Evolutionary conservation across 37 sponge, comb jelly and placozoan species (phyloP).

Genomic region (Cladorhizidae sp.): DNA sequence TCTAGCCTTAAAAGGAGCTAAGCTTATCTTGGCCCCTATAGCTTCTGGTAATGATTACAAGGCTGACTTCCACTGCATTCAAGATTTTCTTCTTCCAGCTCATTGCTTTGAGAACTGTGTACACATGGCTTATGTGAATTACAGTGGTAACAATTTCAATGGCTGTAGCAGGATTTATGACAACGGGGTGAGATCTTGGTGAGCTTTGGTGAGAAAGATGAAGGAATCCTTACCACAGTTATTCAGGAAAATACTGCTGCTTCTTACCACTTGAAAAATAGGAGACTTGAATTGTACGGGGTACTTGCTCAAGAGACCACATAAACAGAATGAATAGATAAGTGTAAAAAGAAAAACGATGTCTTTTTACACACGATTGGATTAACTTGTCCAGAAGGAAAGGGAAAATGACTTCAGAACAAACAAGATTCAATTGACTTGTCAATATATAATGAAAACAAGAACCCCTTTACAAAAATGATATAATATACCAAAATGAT

Average conservation of each 20-base stretch:
- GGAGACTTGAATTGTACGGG: slow-evolving; percentile 45
- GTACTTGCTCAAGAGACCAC: background rate
- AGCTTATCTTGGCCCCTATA: slow-evolving; percentile 39
- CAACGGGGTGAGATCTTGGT: slow-evolving; percentile 35
- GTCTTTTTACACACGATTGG: too few species aligned
- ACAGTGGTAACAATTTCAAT: slow-evolving; percentile 8
- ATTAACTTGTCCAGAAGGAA: too few species aligned
- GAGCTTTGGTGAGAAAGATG: slow-evolving; percentile 5
- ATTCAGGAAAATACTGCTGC: background rate
- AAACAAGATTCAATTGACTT: too few species aligned
- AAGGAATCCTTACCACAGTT: slow-evolving; percentile 13
- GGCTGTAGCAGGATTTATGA: slow-evolving; percentile 17
- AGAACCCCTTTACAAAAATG: too few species aligned
- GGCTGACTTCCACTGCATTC: background rate
- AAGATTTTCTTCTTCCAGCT: background rate
- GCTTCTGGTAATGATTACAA: slow-evolving; percentile 15
- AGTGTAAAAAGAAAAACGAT: too few species aligned
- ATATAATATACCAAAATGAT: too few species aligned
- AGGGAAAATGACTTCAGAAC: too few species aligned
- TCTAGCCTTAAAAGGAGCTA: slow-evolving; percentile 39
- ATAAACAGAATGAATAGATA: too few species aligned
- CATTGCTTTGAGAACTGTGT: slow-evolving; percentile 49
- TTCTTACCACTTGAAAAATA: background rate
- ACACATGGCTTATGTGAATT: slow-evolving; percentile 55
- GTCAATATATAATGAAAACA: too few species aligned